A percentile compares a stretch with the other conserved stretches of the same genome.
These are phyloP conservation scores for Aegithalos caudatus DNA, from an alignment of 2,113 vertebrate genomes.

Conservation along the genomic window DNA sequence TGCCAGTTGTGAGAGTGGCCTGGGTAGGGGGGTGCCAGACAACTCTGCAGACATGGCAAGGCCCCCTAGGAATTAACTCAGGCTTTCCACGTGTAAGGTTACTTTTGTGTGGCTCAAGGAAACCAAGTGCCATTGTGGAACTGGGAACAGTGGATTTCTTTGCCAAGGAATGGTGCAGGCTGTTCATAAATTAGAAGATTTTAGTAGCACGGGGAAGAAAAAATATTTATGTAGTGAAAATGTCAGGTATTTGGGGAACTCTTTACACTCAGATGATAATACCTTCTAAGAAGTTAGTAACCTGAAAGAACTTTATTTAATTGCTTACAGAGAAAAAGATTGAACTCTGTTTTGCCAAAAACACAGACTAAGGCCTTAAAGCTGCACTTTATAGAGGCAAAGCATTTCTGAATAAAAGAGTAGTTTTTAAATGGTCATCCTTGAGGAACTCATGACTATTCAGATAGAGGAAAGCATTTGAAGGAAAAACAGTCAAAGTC, in stretches of 20 bases:
- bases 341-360: neutral
- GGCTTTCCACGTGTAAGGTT: neutral
- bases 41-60: neutral
- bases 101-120: neutral
- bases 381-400: neutral
- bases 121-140: neutral
- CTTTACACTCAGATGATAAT: neutral
- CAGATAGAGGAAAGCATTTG: neutral
- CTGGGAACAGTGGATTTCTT: neutral
- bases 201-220: rapidly evolving
- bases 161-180: neutral
- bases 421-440: neutral
- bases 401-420: neutral
- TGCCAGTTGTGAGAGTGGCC: neutral
- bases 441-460: neutral
- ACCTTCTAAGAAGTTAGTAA: neutral
- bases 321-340: neutral
- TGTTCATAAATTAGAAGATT: neutral
- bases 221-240: neutral
- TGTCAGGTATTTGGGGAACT: neutral
- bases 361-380: neutral
- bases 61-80: neutral
- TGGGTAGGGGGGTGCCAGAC: neutral
- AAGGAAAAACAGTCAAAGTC: neutral
- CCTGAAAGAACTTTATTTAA: neutral